Percentiles rank a stretch among this genome's conserved stretches.
phyloP scores from a whole-genome alignment of 2,797 vertebrate genomes.

The Agapornis canus region DNA sequence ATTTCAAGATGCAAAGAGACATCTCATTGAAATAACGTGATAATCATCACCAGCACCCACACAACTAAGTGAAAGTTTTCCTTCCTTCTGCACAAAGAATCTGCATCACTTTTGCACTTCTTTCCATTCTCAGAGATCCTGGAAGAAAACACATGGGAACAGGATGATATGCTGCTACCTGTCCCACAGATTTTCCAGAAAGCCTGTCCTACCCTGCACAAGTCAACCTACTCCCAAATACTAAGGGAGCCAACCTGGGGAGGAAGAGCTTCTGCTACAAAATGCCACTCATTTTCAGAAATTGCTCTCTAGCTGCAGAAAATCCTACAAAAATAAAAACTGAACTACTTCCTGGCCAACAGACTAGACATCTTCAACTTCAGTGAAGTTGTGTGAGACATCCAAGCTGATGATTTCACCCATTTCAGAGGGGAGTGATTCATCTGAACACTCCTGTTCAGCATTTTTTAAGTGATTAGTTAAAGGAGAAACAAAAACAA shows the following conservation, averaged over 20 bases:
- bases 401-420: background rate
- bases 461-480: background rate
- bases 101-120: background rate
- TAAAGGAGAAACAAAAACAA: background rate
- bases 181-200: background rate
- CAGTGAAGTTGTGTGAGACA: background rate
- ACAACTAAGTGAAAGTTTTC: background rate
- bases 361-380: background rate
- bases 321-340: background rate
- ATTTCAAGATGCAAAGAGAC: background rate
- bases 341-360: background rate
- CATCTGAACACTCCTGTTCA: background rate
- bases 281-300: background rate
- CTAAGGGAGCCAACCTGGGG: rapidly evolving
- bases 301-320: background rate
- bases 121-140: background rate
- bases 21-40: background rate
- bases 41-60: background rate
- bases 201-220: background rate
- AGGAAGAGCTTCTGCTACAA: background rate
- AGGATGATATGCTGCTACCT: background rate
- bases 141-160: background rate
- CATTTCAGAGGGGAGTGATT: background rate
- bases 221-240: rapidly evolving
- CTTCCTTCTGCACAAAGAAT: background rate